Evolutionary conservation across 2,797 vertebrate species (phyloP), one percentile per base, ranked within the genome.

Genomic region (Clarias fuscus): DNA sequence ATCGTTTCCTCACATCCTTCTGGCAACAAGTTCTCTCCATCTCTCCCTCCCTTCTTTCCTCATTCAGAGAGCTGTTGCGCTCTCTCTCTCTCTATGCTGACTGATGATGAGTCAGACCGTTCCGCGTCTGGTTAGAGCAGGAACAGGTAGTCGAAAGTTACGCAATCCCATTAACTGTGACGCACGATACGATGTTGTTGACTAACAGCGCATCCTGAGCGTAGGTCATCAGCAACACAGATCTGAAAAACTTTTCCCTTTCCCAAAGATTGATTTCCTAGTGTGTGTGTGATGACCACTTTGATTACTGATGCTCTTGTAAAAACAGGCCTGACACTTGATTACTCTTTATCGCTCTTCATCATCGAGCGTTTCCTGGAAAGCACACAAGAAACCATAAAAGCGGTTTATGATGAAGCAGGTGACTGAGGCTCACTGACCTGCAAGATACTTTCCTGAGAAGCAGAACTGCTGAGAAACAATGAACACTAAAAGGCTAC

Each of bases 111-210:
- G 86, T 84, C 83, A 88, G 68, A 64, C 62, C 18, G 61, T 67
- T 18, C 71, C 3, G 75, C 40, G 8, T 78, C 76, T 37, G 76
- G 58, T 61, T 11, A 6, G 33, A 82, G 72, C 86, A 78, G 87
- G 72, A 78, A 24, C 86, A 86, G 86, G 86, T 87, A 88, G 75
- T 56, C 73, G 65, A 80, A 65, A 6, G 83, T 90, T 90, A 81
- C 77, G 27, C 88, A 90, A 90, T 75, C 70, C n/a, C 18, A 79
- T 82, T 78, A 87, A 40, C 64, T n/a, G 27, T 87, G 71, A 88
- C 88, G 82, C 82, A 75, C 72, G 43, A 8, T 8, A n/a, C 1
- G 27, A 72, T 85, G 80, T 70, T 64, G 72, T 64, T 83, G 62
- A 89, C 53, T 78, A 68, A 84, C 64, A 77, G 40, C 67, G 59